A percentile compares a stretch with the other conserved stretches of the same genome.
Conservation (phyloP, 2,797 vertebrate species). For the Pristis pectinata region DNA sequence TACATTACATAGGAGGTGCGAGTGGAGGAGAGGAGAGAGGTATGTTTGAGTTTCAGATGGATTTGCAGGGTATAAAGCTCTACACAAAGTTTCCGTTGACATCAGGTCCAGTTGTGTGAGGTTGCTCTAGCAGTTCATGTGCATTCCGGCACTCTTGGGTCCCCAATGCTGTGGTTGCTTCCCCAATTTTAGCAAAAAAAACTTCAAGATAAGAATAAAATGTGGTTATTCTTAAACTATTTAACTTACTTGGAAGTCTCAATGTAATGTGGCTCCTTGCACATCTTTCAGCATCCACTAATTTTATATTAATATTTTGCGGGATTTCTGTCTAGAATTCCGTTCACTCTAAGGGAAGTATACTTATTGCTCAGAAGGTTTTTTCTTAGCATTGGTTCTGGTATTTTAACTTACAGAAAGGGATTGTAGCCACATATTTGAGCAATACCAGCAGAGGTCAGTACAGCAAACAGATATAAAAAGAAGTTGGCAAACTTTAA, state of each 20-base stretch:
- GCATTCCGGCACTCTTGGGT: not conserved
- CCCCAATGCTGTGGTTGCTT: not conserved
- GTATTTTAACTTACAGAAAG: not conserved
- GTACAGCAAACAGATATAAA: not conserved
- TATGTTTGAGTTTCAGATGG: not conserved
- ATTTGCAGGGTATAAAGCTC: not conserved
- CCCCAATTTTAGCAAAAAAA: not conserved
- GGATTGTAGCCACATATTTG: not conserved
- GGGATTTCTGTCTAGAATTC: not conserved
- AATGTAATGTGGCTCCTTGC: not conserved
- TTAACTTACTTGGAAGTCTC: not conserved
- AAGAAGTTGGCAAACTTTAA: not conserved
- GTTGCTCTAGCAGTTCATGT: not conserved
- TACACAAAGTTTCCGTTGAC: not conserved
- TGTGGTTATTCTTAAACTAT: not conserved
- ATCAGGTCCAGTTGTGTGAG: not conserved
- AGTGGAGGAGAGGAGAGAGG: not conserved
- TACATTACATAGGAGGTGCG: not conserved
- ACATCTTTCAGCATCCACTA: not conserved
- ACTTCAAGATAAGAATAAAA: not conserved
- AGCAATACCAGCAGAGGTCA: not conserved
- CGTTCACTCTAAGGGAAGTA: not conserved
- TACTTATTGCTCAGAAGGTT: not conserved
- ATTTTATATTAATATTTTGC: not conserved
- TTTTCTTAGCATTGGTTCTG: not conserved